Conservation (phyloP, 2,888 invertebrate species). For the Ligdia adustata region DNA sequence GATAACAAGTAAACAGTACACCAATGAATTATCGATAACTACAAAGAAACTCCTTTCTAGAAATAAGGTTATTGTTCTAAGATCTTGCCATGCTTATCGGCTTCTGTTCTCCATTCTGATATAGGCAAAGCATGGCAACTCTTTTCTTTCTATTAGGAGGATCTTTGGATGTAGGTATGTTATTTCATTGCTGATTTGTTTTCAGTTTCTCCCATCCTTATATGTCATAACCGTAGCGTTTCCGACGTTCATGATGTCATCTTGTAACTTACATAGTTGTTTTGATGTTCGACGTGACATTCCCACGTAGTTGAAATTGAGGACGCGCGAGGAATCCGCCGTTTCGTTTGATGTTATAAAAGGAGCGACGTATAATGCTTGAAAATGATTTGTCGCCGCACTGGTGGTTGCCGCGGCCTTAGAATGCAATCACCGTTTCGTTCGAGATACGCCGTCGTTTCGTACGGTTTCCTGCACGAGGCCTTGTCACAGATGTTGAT, state of each 20-base stretch:
- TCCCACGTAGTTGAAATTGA: conserved; percentile 7
- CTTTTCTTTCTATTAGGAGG: too few relatives aligned
- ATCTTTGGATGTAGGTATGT: too few relatives aligned
- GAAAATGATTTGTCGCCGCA: conserved; percentile 3
- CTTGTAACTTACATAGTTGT: background rate
- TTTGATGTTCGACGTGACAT: conserved; percentile 5
- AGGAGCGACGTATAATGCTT: conserved; percentile 1
- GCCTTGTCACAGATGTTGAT: conserved; percentile 6
- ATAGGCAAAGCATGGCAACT: too few relatives aligned
- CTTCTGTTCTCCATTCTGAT: too few relatives aligned
- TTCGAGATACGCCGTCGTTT: too few relatives aligned
- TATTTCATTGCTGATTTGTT: background rate
- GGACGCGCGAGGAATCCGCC: background rate
- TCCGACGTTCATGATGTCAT: conserved; percentile 3
- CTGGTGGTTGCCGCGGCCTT: conserved; percentile 1
- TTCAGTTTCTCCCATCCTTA: conserved; percentile 15
- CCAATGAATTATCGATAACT: too few relatives aligned
- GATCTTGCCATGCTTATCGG: too few relatives aligned
- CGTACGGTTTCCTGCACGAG: background rate
- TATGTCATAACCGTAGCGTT: conserved; percentile 1
- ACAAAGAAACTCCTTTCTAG: too few relatives aligned
- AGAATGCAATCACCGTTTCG: conserved; percentile 1
- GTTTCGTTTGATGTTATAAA: conserved; percentile 4
- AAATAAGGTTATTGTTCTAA: too few relatives aligned
- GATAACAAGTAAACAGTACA: too few relatives aligned